Evolutionary conservation across 2,797 vertebrate species (phyloP), one percentile per base, ranked within the genome.

Genomic region (Sebastes minor): DNA sequence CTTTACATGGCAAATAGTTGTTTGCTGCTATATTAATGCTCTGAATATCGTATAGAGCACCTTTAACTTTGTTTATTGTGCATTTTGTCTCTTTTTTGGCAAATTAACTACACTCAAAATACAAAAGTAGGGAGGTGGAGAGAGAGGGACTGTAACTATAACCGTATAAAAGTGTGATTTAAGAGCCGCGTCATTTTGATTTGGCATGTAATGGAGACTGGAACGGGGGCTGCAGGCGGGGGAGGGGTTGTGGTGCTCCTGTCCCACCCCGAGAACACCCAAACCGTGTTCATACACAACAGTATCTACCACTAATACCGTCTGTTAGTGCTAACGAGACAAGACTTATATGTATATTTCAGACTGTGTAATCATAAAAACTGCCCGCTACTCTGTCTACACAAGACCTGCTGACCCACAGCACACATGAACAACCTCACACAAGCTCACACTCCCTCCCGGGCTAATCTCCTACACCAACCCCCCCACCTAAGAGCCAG

Each of bases 381-480:
- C 76, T 63, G 30, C 30, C 81, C 30, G n/a, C 56, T 64, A 1
- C 38, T 65, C 69, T 38, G 46, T 49, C 46, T 49, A 71, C 81
- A 77, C 69, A 72, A 84, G 80, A 85, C 88, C 80, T 59, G 42
- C 79, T 91, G 82, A 92, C 88, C 86, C 67, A 76, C 59, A 86
- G 63, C 80, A 85, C 65, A 80, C 85, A 86, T 42, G 71, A 71
- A 84, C 81, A 76, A 65, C 67, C 77, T 76, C 82, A 84, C 81
- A 82, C 75, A 87, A 38, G 71, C 71, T 82, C 69, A 73, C 82
- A 52, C 81, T 76, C 74, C 80, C 69, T 80, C 83, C 72, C 7
- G 28, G 42, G 78, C 81, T 92, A 91, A 91, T 92, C 92, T 82
- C 77, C 79, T 64, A 33, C 27, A 74, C 75, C 42, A 57, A 82